phyloP scores from a whole-genome alignment of 35 echinoderm and acorn worm species.

The Nesometra sesokonis region DNA sequence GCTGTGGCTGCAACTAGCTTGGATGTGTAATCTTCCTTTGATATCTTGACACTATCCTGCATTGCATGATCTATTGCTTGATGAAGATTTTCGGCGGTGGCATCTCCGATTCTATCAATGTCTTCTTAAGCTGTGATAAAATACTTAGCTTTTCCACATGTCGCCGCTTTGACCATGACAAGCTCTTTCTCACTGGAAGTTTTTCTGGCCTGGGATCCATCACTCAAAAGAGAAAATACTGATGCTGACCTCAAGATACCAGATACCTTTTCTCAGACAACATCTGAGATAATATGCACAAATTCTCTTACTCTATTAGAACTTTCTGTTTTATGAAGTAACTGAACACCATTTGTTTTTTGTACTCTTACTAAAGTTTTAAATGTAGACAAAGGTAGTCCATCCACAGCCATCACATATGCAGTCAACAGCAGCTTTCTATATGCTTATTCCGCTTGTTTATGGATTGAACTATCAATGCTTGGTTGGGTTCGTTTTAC shows the following conservation, averaged over 20 bases:
- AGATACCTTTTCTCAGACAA: background rate
- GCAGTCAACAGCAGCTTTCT: background rate
- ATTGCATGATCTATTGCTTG: slow-evolving; percentile 26
- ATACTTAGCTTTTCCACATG: slow-evolving; percentile 18
- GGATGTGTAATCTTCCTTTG: slow-evolving; percentile 31
- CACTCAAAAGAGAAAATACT: slow-evolving; percentile 1
- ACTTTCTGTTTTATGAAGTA: background rate
- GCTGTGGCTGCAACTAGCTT: slow-evolving; percentile 39
- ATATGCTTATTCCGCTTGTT: background rate
- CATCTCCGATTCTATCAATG: slow-evolving; percentile 49
- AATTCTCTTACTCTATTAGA: background rate
- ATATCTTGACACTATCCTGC: background rate
- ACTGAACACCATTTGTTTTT: background rate
- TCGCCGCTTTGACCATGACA: background rate
- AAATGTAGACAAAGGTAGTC: background rate
- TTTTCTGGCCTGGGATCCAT: slow-evolving; percentile 10
- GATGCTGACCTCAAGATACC: background rate
- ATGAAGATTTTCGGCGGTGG: slow-evolving; percentile 40
- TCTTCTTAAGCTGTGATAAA: slow-evolving; percentile 42
- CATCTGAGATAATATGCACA: background rate
- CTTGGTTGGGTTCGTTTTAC: background rate
- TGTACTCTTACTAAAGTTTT: background rate
- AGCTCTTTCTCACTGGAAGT: slow-evolving; percentile 6
- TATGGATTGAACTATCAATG: background rate
- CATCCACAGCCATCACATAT: slow-evolving; percentile 1